Conservation (phyloP, 2,797 vertebrate genomes). For the Nasua narica region DNA sequence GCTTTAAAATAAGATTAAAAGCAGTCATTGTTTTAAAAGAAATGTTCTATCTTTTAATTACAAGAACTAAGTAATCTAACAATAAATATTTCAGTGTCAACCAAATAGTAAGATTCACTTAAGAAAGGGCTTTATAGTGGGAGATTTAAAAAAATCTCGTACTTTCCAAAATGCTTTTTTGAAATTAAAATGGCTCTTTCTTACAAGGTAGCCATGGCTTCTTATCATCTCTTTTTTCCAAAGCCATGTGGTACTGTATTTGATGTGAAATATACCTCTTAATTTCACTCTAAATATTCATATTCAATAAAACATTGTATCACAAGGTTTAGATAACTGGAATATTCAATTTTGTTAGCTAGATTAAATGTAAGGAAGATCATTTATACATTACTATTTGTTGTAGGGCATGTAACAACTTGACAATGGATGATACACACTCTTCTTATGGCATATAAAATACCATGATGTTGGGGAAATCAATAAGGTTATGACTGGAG, state of each 20-base stretch:
- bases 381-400: background rate
- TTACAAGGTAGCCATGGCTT: background rate
- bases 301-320: background rate
- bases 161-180: background rate
- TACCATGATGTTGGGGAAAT: background rate
- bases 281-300: slow-evolving; percentile 19
- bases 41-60: background rate
- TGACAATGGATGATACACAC: background rate
- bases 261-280: background rate
- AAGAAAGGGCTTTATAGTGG: background rate
- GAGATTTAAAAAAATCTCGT: background rate
- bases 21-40: background rate
- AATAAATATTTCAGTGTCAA: background rate
- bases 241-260: background rate
- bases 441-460: background rate
- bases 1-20: background rate
- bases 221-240: background rate
- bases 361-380: background rate
- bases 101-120: background rate
- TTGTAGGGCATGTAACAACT: background rate
- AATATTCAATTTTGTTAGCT: background rate
- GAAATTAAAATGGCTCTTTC: background rate
- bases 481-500: background rate
- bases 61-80: background rate
- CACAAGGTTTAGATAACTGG: background rate